phyloP scores from a whole-genome alignment of 2,888 invertebrate species.

The Hartigia nigra region DNA sequence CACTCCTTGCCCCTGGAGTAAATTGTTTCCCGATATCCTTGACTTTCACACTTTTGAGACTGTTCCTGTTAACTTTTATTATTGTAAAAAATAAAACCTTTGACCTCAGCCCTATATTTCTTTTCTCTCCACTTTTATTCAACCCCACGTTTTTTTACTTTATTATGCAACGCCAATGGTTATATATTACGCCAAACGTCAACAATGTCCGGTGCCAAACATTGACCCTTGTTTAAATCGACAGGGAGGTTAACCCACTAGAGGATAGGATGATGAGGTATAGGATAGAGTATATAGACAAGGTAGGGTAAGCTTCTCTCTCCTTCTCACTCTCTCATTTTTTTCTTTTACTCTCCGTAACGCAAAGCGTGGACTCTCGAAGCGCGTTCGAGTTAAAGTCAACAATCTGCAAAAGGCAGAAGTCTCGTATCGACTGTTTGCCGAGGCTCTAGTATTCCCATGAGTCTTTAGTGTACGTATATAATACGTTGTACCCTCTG shows the following conservation, averaged over 20 bases:
- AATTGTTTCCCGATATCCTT: neutral
- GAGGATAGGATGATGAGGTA: neutral
- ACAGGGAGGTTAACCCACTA: neutral
- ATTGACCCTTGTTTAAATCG: neutral
- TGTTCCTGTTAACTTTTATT: neutral
- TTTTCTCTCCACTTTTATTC: neutral
- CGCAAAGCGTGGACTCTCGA: neutral
- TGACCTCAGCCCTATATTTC: neutral
- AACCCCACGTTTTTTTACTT: neutral
- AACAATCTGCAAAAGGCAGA: slow-evolving; percentile 32
- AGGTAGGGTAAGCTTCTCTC: neutral
- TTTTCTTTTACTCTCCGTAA: neutral
- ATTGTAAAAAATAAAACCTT: neutral
- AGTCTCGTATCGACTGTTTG: slow-evolving; percentile 36
- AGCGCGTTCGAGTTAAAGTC: slow-evolving; percentile 27
- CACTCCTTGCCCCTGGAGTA: neutral
- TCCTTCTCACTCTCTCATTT: neutral
- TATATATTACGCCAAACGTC: neutral
- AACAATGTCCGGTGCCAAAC: neutral
- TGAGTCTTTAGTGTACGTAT: neutral
- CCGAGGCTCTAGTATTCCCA: slow-evolving; percentile 35
- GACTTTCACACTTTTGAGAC: neutral
- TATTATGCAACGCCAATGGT: neutral
- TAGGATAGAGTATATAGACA: neutral
- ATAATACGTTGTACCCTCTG: neutral